phyloP scores from a whole-genome alignment of 64 coral and sea anemone genomes.

The Anthopleura sola region DNA sequence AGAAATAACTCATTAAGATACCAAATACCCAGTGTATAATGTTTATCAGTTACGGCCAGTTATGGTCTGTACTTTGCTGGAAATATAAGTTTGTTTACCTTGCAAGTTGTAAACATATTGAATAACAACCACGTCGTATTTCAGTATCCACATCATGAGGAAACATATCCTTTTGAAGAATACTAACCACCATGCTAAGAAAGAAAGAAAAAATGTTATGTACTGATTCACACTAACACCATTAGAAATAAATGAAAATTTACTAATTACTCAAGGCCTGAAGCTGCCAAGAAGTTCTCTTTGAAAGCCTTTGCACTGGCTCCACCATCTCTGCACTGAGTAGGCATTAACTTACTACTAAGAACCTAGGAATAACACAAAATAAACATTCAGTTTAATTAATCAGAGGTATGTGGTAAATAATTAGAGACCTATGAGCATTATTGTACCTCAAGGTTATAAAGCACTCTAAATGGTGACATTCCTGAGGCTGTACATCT shows the following conservation, averaged over 20 bases:
- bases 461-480: slow-evolving; percentile 90
- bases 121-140: slow-evolving; percentile 85
- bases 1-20: no score
- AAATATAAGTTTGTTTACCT: slow-evolving; percentile 50
- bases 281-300: slow-evolving; percentile 76
- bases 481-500: slow-evolving; percentile 68
- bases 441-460: slow-evolving; percentile 81
- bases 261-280: slow-evolving; percentile 61
- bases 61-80: no score
- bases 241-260: no score
- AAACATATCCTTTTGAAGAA: slow-evolving; percentile 93
- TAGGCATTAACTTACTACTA: slow-evolving; percentile 91
- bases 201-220: not conserved
- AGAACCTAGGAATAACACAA: slow-evolving; percentile 50
- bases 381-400: not conserved
- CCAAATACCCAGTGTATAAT: no score
- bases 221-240: no score
- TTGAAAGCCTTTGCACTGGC: slow-evolving; percentile 87
- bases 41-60: no score
- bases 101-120: slow-evolving; percentile 90
- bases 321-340: slow-evolving; percentile 79
- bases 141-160: slow-evolving; percentile 85
- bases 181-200: slow-evolving; percentile 81
- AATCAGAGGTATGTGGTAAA: no score
- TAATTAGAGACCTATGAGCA: no score